Base-by-base conservation (phyloP, 2,797 vertebrate species). In the Zonotrichia albicollis region DNA sequence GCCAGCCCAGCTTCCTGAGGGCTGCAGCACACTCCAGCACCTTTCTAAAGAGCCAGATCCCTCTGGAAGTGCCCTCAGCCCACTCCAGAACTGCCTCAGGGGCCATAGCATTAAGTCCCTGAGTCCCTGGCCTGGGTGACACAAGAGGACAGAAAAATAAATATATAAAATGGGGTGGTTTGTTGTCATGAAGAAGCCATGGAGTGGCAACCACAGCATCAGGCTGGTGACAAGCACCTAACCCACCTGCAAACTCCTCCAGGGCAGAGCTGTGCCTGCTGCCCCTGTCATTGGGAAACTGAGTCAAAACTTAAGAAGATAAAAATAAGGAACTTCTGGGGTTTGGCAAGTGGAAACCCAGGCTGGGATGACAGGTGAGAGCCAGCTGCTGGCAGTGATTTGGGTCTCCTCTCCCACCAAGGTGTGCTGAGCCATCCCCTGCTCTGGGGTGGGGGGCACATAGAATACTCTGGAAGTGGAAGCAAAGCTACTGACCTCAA, bases 401-500 rank as follows among this genome's bases (percentile, higher is more conserved):
- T 13, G 30, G 6, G 38, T 45, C 77, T 42, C 10, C 55, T 23
- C 82, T 83, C 57, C 51, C 23, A 13, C 14, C 22, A 36, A 68
- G 54, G 40, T 8, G n/a, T 17, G 61, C 23, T 32, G 81, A 68
- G 26, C 40, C n/a, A 9, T 25, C 40, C 48, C 21, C 10, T 43
- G 62, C 67, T 11, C 29, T 0, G 1, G 43, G 7, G 45, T 3
- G 42, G 43, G 12, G 3, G 20, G 10, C 34, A 48, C 12, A 22
- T 0, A 16, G 34, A 32, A 62, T 14, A 51, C 78, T 13, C 64
- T 60, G 80, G 38, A 88, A 93, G 80, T 23, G 2, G 0, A 83
- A 78, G 73, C 23, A 54, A 43, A 84, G 73, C 72, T 51, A 54
- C 83, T 43, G 84, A 90, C 88, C 88, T 89, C 77, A 53, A 88